Percentiles rank a stretch among this genome's conserved stretches.
Conservation (phyloP, 1,140 invertebrate genomes). For the Drosophila eugracilis region DNA sequence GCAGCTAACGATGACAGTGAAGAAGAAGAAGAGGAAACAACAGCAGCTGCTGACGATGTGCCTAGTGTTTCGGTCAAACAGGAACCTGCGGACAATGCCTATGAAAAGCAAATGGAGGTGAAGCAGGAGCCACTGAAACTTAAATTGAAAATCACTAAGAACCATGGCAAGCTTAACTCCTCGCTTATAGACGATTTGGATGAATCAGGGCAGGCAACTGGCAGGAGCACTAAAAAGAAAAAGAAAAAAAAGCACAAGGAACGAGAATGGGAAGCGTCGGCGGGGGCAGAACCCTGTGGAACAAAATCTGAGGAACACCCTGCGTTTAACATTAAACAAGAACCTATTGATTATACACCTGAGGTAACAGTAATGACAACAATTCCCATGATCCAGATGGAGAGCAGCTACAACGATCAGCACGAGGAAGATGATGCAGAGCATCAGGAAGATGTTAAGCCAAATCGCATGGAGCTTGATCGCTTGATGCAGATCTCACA, state of each 20-base stretch:
- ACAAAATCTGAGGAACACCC: background rate
- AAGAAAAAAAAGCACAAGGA: constrained; percentile 76
- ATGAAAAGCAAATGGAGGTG: constrained; percentile 23
- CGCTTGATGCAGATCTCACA: constrained; percentile 70
- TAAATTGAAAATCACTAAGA: constrained; percentile 80
- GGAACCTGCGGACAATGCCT: constrained; percentile 43
- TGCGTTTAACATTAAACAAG: constrained; percentile 60
- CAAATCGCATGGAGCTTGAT: constrained; percentile 74
- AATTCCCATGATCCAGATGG: constrained; percentile 73
- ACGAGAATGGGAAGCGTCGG: constrained; percentile 39
- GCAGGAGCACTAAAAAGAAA: constrained; percentile 71
- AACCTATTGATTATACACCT: constrained; percentile 44
- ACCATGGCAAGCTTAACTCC: constrained; percentile 79
- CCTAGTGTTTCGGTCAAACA: constrained; percentile 43
- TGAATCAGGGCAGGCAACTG: constrained; percentile 26
- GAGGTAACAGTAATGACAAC: constrained; percentile 72
- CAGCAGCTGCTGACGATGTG: background rate
- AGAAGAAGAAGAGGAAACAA: constrained; percentile 18
- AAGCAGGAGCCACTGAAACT: constrained; percentile 72
- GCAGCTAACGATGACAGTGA: constrained; percentile 56
- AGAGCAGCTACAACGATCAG: constrained; percentile 24
- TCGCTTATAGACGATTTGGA: constrained; percentile 71
- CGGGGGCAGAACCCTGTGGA: background rate
- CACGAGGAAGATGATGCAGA: background rate
- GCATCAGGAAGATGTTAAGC: constrained; percentile 68